phyloP scores from a whole-genome alignment of 2,113 vertebrate species.

The Tor tambroides region DNA sequence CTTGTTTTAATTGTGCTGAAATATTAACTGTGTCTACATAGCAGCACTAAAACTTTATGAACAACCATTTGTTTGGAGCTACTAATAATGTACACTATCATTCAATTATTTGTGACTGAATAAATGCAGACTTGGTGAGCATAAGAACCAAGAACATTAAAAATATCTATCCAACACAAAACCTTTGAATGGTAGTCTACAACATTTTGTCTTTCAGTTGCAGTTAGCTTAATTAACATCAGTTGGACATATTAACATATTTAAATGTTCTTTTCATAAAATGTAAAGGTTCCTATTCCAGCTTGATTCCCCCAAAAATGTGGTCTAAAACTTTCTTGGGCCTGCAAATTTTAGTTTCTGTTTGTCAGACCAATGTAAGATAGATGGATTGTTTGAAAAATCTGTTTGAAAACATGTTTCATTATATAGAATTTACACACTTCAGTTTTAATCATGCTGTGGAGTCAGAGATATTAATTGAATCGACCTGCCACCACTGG shows the following conservation, averaged over 20 bases:
- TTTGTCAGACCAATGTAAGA: background rate
- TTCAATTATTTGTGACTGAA: too few species aligned
- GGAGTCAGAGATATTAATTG: background rate
- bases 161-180: too few species aligned
- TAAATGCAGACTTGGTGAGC: too few species aligned
- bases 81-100: background rate
- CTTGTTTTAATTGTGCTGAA: background rate
- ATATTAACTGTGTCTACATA: background rate
- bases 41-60: background rate
- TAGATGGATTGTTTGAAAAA: background rate
- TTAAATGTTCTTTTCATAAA: too few species aligned
- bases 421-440: background rate
- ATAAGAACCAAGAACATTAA: too few species aligned
- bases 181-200: too few species aligned
- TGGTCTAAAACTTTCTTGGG: background rate
- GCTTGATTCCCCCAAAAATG: too few species aligned
- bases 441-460: background rate
- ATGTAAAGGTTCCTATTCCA: too few species aligned
- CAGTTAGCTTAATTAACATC: too few species aligned
- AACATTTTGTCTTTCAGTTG: too few species aligned
- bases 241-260: too few species aligned
- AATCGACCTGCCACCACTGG: background rate
- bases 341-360: background rate
- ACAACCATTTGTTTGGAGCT: background rate
- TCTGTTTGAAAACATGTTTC: background rate